phyloP scores from a whole-genome alignment of 2,113 vertebrate species.

The Litocranius walleri region DNA sequence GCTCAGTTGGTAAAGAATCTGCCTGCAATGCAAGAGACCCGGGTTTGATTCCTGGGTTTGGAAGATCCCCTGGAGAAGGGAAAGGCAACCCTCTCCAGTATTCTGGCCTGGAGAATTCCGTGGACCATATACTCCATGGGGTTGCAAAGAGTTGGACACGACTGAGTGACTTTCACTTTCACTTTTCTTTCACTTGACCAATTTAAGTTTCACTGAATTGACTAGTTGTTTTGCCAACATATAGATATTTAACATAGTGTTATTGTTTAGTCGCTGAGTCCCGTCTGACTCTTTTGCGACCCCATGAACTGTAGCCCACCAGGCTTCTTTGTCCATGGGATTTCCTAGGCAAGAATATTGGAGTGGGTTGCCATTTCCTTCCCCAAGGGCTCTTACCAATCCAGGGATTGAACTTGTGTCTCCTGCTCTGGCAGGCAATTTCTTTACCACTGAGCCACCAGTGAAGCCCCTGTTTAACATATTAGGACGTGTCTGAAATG shows the following conservation, averaged over 20 bases:
- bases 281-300: background rate
- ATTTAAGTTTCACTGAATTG: conserved; percentile 15
- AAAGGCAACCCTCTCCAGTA: background rate
- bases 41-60: background rate
- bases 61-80: background rate
- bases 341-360: background rate
- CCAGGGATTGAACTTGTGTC: background rate
- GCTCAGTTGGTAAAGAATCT: background rate
- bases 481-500: background rate
- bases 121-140: background rate
- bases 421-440: background rate
- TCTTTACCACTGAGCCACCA: background rate
- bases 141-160: background rate
- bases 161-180: background rate
- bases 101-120: background rate
- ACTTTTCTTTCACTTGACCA: background rate
- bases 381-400: background rate
- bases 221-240: background rate
- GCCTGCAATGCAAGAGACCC: background rate
- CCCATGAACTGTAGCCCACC: background rate
- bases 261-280: background rate
- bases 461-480: background rate
- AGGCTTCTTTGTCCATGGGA: background rate
- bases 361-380: background rate
- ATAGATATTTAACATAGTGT: background rate